phyloP scores from a whole-genome alignment of 1,140 invertebrate species.

The Diploscapter pachys region DNA sequence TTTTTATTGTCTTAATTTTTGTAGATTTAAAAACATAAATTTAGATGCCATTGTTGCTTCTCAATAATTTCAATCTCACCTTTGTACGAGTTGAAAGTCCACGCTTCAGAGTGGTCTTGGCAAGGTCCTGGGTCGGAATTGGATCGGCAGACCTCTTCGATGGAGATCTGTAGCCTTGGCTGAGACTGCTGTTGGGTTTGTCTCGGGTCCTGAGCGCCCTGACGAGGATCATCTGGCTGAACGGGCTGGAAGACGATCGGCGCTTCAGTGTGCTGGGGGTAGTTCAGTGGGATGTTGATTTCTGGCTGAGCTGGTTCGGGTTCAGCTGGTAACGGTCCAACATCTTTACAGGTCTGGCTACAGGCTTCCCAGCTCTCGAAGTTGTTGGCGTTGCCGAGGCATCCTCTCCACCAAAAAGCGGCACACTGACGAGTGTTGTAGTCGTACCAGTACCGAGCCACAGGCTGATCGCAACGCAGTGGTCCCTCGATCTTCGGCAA shows the following conservation, averaged over 20 bases:
- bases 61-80: neutral
- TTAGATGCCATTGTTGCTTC: no score
- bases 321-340: conserved; percentile 22
- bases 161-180: neutral
- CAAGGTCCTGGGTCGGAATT: conserved; percentile 41
- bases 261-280: no score
- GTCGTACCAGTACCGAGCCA: conserved; percentile 72
- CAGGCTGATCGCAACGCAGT: conserved; percentile 45
- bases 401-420: conserved; percentile 77
- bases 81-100: conserved; percentile 21
- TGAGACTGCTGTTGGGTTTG: neutral
- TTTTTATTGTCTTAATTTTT: no score
- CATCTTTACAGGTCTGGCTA: conserved; percentile 57
- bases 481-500: conserved; percentile 58
- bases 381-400: conserved; percentile 78
- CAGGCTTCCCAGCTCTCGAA: conserved; percentile 79
- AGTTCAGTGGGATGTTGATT: no score
- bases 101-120: conserved; percentile 34
- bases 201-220: neutral
- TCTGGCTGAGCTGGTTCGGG: no score
- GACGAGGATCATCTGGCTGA: no score
- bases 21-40: no score
- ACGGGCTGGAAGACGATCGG: no score
- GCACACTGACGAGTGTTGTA: conserved; percentile 68
- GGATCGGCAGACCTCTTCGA: conserved; percentile 38